phyloP scores from a whole-genome alignment of 2,113 vertebrate species.

The Lophius piscatorius region DNA sequence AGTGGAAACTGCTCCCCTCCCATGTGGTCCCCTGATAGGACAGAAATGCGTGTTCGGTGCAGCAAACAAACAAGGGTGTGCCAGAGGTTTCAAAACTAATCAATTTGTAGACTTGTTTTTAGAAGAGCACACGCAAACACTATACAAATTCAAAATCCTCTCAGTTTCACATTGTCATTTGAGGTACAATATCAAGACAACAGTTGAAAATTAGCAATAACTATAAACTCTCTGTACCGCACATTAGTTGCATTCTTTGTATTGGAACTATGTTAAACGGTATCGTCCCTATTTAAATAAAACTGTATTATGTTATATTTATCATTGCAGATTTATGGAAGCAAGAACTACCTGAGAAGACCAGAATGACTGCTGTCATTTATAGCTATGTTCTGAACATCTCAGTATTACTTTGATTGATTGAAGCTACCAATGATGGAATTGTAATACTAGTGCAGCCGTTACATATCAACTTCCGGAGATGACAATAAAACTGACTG shows the following conservation, averaged over 20 bases:
- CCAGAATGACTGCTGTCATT: not conserved
- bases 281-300: too few species aligned
- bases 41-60: slow-evolving; percentile 53
- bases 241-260: too few species aligned
- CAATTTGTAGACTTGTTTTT: slow-evolving; percentile 4
- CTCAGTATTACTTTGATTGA: slow-evolving; percentile 15
- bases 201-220: too few species aligned
- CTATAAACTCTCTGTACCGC: too few species aligned
- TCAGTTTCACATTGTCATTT: slow-evolving; percentile 13
- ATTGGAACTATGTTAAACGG: too few species aligned
- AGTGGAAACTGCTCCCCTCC: slow-evolving; percentile 65
- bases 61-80: slow-evolving; percentile 47
- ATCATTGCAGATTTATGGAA: slow-evolving; percentile 21
- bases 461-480: slow-evolving; percentile 29
- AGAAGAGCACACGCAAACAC: not conserved
- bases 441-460: slow-evolving; percentile 8
- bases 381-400: slow-evolving; percentile 4
- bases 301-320: too few species aligned
- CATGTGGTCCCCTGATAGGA: slow-evolving; percentile 58
- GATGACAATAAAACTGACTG: slow-evolving; percentile 26
- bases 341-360: slow-evolving; percentile 4
- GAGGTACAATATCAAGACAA: too few species aligned
- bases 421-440: slow-evolving; percentile 38
- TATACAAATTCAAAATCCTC: not conserved
- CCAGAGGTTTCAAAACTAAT: slow-evolving; percentile 24